Percentiles rank a stretch among this genome's conserved stretches.
Conservation (phyloP, 2,888 invertebrate genomes). For the Caenorhabditis doughertyi region DNA sequence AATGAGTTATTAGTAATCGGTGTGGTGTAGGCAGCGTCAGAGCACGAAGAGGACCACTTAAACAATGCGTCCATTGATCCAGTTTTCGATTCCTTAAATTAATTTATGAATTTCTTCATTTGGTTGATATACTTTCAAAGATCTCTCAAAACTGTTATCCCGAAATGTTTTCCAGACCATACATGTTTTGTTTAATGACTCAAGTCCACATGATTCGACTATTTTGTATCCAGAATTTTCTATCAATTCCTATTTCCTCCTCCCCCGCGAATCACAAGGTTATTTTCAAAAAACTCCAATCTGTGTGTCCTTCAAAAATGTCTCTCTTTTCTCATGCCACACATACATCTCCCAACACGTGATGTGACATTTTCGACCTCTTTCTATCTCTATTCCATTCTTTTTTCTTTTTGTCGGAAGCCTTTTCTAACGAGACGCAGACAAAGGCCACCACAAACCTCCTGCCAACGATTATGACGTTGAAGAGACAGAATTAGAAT, state of each 20-base stretch:
- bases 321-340: slow-evolving; percentile 26
- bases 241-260: neutral
- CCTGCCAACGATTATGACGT: slow-evolving; percentile 55
- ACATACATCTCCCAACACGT: slow-evolving; percentile 37
- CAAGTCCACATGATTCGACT: slow-evolving; percentile 19
- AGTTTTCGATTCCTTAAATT: slow-evolving; percentile 52
- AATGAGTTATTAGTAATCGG: slow-evolving; percentile 42
- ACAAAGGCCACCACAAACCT: slow-evolving; percentile 52
- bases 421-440: slow-evolving; percentile 39
- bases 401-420: slow-evolving; percentile 10
- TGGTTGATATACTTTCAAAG: neutral
- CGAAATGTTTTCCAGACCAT: neutral
- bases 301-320: slow-evolving; percentile 24
- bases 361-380: slow-evolving; percentile 52
- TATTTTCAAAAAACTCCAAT: slow-evolving; percentile 40
- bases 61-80: slow-evolving; percentile 58
- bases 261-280: slow-evolving; percentile 22
- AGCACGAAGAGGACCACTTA: slow-evolving; percentile 58
- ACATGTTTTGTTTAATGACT: slow-evolving; percentile 6
- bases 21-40: slow-evolving; percentile 37
- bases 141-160: neutral
- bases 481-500: slow-evolving; percentile 32
- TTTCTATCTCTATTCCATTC: slow-evolving; percentile 3
- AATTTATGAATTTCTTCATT: neutral
- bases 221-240: slow-evolving; percentile 28